Base-by-base conservation (phyloP, 2,113 vertebrate species). In the Onychorhynchus coronatus region DNA sequence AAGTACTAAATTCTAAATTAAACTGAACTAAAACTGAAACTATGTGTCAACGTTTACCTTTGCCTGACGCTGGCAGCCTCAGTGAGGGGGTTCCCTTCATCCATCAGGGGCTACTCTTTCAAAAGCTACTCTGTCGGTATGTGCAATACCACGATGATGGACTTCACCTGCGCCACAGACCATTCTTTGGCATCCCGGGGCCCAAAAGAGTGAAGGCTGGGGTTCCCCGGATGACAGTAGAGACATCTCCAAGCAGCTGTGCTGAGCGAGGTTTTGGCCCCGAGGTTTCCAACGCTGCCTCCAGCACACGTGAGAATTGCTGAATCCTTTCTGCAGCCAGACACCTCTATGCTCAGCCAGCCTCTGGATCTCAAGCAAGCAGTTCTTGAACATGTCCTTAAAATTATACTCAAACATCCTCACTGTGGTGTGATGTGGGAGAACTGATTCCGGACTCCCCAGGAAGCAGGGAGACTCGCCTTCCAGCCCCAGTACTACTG, bases 111-210 rank as follows among this genome's bases (percentile, higher is more conserved):
- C 19, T 31, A 5, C n/a, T 49, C 49, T 39, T 56, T 39, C 37
- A 28, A 41, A 31, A 42, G 39, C 33, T n/a, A 0, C 44, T 22
- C 30, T 9, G 9, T 31, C 19, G 1, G 8, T 18, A 2, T 7
- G 14, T 9, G 10, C 55, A 9, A 3, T 17, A 49, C 49, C 3
- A 0, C 2, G 25, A 6, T 11, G 12, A 19, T 1, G 24, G n/a
- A 13, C 66, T 46, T 27, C 39, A 9, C 11, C 3, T 4, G 33
- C 53, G 8, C 28, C 37, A 7, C 1, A 3, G 21, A 6, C 6
- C 27, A 8, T 3, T 55, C 63, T 50, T n/a, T 70, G 33, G 59
- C 10, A 18, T 25, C 31, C 71, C 0, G 27, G 21, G 27, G 19
- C 44, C 39, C 44, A 22, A 8, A 18, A 21, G 52, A 35, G 25